phyloP scores from a whole-genome alignment of 2,888 invertebrate species.

The Lasioglossum zephyrum region DNA sequence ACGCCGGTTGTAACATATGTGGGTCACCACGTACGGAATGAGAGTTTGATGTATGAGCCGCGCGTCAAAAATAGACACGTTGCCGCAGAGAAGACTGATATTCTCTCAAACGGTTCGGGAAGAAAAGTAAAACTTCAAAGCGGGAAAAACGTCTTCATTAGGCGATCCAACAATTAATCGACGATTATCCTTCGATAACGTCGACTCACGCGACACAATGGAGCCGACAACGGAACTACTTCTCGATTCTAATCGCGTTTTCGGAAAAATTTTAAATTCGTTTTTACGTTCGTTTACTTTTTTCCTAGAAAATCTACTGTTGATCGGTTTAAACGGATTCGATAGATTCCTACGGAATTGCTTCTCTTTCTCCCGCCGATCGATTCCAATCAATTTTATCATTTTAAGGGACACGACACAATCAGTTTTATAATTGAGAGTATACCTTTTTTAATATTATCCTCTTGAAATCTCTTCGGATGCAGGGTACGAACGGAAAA shows the following conservation, averaged over 20 bases:
- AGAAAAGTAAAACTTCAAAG: constrained; percentile 17
- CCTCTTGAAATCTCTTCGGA: neutral
- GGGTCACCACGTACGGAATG: constrained; percentile 55
- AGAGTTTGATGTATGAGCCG: constrained; percentile 52
- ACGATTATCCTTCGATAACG: neutral
- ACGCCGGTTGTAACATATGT: constrained; percentile 56
- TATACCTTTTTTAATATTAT: neutral
- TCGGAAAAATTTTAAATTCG: neutral
- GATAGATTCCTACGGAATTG: constrained; percentile 7
- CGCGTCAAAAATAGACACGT: constrained; percentile 61
- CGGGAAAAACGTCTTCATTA: constrained; percentile 16
- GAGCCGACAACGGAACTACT: neutral
- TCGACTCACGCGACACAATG: neutral
- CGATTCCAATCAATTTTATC: neutral
- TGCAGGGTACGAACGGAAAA: neutral
- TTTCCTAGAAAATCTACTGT: neutral
- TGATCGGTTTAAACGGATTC: constrained; percentile 6
- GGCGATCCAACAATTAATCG: neutral
- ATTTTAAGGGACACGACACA: neutral
- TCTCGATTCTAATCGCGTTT: neutral
- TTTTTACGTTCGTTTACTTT: neutral
- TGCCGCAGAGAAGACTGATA: constrained; percentile 41
- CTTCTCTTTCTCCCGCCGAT: neutral
- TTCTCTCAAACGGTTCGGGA: constrained; percentile 31
- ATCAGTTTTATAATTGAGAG: neutral